Evolutionary conservation across 35 echinoderm and acorn worm genomes (phyloP).

Genomic region (Holothuria glaberrima): DNA sequence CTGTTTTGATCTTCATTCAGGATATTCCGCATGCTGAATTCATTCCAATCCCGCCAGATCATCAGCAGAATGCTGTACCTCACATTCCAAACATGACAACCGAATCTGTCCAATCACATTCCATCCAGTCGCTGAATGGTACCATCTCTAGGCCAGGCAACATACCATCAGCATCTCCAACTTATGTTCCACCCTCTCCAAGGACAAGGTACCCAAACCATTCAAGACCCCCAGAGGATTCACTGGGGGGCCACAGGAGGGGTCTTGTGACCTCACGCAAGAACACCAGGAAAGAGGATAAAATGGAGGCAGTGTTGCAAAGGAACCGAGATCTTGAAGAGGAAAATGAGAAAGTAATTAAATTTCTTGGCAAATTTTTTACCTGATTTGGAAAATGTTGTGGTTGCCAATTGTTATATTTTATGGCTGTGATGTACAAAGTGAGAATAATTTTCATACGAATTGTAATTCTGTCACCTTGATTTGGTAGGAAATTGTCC

Average conservation of each 20-base stretch:
- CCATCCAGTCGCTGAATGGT: constrained; percentile 9
- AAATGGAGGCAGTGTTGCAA: constrained; percentile 8
- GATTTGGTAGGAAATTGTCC: too few relatives aligned
- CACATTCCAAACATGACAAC: neutral
- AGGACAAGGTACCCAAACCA: constrained; percentile 14
- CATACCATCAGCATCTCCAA: neutral
- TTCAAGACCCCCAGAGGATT: constrained; percentile 27
- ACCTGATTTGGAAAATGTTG: too few relatives aligned
- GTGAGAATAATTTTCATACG: too few relatives aligned
- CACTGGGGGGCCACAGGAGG: neutral
- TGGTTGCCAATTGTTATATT: too few relatives aligned
- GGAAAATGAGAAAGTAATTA: constrained; percentile 47
- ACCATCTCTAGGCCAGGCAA: neutral
- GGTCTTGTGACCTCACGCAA: neutral
- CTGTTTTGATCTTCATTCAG: neutral
- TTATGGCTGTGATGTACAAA: too few relatives aligned
- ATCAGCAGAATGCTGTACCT: neutral
- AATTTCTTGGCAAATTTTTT: neutral
- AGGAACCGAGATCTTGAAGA: constrained; percentile 45
- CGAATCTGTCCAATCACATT: neutral
- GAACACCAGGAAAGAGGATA: constrained; percentile 3
- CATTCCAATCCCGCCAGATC: neutral
- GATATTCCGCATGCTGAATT: neutral
- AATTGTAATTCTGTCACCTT: too few relatives aligned
- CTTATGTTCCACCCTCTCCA: constrained; percentile 9